Percentiles rank a stretch among this genome's conserved stretches.
phyloP scores from a whole-genome alignment of 2,888 invertebrate species.

The Drosophila conformis region DNA sequence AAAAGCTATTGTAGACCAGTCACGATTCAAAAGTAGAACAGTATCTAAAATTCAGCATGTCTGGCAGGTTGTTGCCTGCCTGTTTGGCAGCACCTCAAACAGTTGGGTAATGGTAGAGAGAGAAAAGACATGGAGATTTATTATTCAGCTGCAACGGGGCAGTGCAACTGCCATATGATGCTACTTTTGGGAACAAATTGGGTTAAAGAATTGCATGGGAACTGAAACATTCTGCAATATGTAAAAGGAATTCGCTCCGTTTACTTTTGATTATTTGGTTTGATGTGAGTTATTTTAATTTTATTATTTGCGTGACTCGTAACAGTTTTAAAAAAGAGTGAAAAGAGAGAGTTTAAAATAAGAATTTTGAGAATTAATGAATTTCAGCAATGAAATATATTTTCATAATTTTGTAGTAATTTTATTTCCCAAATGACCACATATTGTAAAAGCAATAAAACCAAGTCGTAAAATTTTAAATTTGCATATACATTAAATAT shows the following conservation, averaged over 20 bases:
- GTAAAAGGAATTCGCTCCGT: constrained; percentile 12
- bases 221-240: constrained; percentile 26
- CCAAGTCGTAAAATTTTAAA: background rate
- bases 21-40: constrained; percentile 64
- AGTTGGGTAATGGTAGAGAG: background rate
- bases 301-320: background rate
- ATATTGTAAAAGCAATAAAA: background rate
- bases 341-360: background rate
- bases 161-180: constrained; percentile 40
- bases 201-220: background rate
- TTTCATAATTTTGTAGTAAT: too few relatives aligned
- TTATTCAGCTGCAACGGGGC: constrained; percentile 54
- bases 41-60: constrained; percentile 59
- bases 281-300: background rate
- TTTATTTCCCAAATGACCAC: background rate
- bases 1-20: constrained; percentile 62
- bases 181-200: constrained; percentile 35
- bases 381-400: background rate
- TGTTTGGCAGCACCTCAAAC: constrained; percentile 28
- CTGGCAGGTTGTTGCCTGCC: constrained; percentile 25
- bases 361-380: background rate
- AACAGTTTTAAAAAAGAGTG: background rate
- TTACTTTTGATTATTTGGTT: background rate
- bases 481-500: background rate
- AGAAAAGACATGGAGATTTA: constrained; percentile 50